Base-by-base conservation (phyloP, 2,113 vertebrate species). In the Amia ocellicauda region DNA sequence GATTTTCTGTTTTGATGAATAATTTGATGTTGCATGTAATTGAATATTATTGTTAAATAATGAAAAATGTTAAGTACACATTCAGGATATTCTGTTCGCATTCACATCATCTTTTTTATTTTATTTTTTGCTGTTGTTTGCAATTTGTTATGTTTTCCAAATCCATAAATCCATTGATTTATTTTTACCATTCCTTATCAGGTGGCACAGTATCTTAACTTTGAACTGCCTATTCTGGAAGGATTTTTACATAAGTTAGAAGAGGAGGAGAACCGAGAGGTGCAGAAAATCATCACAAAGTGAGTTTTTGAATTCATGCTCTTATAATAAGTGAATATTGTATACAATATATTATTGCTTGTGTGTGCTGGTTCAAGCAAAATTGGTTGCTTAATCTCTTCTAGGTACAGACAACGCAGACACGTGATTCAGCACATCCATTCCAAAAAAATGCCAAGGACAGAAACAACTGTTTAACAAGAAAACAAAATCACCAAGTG, bases 121-220 rank as follows among this genome's bases (percentile, higher is more conserved):
- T 7, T 16, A 8, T 24, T 26, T 53, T 11, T 11, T 53, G 20
- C 5, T 13, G 24, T 53, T 11, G 4, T 53, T 53, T 22, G 7
- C 7, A 8, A 23, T 53, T 9, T 20, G 4, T 14, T 14, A 22
- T 24, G 22, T 11, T 14, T 20, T 54, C 24, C 51, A 54, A 9
- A 11, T 54, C 8, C 11, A 22, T 54, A 8, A 24, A 3, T 13
- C 14, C 3, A 20, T 54, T 1, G 8, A 11, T 2, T 23, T 11
- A 7, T 10, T 23, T 23, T 4, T 13, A 3, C 53, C 19, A 49
- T 20, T 4, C 20, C 71, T 41, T 43, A 2, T 5, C 63, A 97
- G 96, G 95, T 98, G 36, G 95, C 96, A 62, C 93, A 93, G 63
- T 98, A 97, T 58, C 85, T 98, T 62, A 92, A 90, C 47, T 86